phyloP scores from a whole-genome alignment of 2,797 vertebrate genomes.

The Sebastes itinus region DNA sequence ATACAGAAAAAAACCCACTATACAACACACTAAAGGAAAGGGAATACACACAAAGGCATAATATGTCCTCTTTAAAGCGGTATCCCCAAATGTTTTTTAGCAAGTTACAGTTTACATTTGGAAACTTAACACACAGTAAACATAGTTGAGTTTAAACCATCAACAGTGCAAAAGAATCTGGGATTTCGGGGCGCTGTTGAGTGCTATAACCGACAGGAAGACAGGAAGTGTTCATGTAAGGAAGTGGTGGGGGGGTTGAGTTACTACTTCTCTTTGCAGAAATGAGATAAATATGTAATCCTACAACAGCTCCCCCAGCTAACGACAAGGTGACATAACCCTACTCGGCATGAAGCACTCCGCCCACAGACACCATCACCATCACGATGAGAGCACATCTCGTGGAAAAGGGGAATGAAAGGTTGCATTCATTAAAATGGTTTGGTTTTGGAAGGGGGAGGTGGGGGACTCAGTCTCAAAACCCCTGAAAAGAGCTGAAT shows the following conservation, averaged over 20 bases:
- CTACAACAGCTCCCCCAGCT: constrained; percentile 37
- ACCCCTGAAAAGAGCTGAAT: constrained; percentile 38
- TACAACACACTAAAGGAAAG: no score
- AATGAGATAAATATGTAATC: constrained; percentile 45
- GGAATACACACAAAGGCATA: no score
- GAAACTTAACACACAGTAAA: background rate
- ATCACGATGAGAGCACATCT: constrained; percentile 43
- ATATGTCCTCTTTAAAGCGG: no score
- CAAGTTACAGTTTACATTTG: background rate
- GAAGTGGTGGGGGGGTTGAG: background rate
- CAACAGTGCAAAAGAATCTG: background rate
- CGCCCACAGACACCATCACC: constrained; percentile 63
- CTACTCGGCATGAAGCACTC: constrained; percentile 63
- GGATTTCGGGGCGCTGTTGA: background rate
- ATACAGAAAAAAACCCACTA: no score
- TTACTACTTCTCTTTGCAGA: constrained; percentile 23
- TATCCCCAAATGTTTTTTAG: no score
- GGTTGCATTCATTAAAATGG: constrained; percentile 36
- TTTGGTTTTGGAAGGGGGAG: background rate
- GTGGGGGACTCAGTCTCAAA: background rate
- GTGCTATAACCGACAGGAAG: background rate
- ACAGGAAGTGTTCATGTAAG: constrained; percentile 16
- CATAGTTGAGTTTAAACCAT: constrained; percentile 1
- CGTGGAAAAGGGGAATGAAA: constrained; percentile 19
- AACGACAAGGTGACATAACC: constrained; percentile 67